Percentiles rank a stretch among this genome's conserved stretches.
Conservation (phyloP, 1,140 invertebrate species). For the Platyura marginata region DNA sequence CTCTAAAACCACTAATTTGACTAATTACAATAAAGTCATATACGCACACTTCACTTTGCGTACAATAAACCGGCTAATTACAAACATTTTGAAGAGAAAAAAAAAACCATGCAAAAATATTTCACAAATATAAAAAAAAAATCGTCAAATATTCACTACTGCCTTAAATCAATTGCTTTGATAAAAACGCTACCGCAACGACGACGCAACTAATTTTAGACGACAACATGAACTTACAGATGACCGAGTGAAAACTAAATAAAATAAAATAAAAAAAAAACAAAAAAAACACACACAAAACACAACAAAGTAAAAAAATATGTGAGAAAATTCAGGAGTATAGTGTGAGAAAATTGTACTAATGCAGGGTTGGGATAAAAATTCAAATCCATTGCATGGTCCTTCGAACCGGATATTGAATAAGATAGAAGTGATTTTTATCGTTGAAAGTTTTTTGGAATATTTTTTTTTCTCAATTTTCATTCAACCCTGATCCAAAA, state of each 20-base stretch:
- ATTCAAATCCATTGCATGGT: no score
- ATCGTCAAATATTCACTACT: neutral
- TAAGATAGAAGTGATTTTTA: no score
- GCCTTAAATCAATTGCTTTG: no score
- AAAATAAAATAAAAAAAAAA: no score
- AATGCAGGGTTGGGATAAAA: neutral
- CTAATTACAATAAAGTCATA: neutral
- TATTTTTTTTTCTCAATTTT: no score
- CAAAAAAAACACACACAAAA: no score
- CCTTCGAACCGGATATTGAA: no score
- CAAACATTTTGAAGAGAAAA: neutral
- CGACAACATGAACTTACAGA: neutral
- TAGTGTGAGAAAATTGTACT: neutral
- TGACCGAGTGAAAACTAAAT: neutral
- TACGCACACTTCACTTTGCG: neutral
- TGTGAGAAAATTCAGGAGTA: neutral
- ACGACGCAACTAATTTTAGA: no score
- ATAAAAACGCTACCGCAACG: no score
- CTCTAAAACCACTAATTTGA: no score
- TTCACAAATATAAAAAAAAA: neutral
- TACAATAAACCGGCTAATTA: neutral
- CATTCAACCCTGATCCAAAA: no score
- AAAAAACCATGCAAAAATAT: neutral
- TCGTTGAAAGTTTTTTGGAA: no score
- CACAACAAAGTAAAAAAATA: neutral